Evolutionary conservation across 1,140 invertebrate species (phyloP).

Genomic region (Cyrtorhinus lividipennis): DNA sequence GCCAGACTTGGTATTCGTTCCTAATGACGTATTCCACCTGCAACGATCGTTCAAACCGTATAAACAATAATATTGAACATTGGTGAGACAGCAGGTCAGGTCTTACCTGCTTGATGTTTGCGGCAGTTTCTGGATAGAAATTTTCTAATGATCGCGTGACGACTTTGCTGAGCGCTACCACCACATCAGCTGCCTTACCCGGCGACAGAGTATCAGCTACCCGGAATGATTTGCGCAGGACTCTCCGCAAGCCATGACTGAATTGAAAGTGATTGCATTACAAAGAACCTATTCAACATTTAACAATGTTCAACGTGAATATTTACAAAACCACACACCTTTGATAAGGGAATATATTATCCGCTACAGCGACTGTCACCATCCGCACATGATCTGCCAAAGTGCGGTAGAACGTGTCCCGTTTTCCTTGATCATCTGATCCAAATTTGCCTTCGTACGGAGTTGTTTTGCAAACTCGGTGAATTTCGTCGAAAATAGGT

Average conservation of each 20-base stretch:
- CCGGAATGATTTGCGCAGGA: constrained; percentile 60
- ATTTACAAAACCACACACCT: constrained; percentile 36
- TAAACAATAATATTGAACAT: too few species aligned
- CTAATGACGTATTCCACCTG: constrained; percentile 49
- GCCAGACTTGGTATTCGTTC: constrained; percentile 52
- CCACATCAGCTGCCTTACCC: constrained; percentile 35
- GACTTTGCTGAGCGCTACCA: constrained; percentile 44
- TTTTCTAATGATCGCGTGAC: constrained; percentile 56
- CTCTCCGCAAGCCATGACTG: constrained; percentile 62
- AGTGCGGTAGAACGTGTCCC: constrained; percentile 70
- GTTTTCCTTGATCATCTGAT: constrained; percentile 33
- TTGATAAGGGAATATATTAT: constrained; percentile 66
- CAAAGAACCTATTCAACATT: too few species aligned
- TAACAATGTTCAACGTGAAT: too few species aligned
- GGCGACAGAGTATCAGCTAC: constrained; percentile 51
- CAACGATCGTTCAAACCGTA: too few species aligned
- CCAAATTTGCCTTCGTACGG: constrained; percentile 50
- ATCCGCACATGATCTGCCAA: constrained; percentile 77
- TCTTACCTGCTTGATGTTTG: constrained; percentile 48
- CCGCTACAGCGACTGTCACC: constrained; percentile 64
- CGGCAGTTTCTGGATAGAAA: constrained; percentile 66
- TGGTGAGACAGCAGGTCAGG: too few species aligned
- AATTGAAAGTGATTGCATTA: too few species aligned
- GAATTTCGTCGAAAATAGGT: constrained; percentile 63
- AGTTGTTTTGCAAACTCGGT: constrained; percentile 34